These are phyloP conservation scores for Petrocephalus zakoni DNA, from an alignment of 2,113 vertebrate genomes.

Conservation along the genomic window DNA sequence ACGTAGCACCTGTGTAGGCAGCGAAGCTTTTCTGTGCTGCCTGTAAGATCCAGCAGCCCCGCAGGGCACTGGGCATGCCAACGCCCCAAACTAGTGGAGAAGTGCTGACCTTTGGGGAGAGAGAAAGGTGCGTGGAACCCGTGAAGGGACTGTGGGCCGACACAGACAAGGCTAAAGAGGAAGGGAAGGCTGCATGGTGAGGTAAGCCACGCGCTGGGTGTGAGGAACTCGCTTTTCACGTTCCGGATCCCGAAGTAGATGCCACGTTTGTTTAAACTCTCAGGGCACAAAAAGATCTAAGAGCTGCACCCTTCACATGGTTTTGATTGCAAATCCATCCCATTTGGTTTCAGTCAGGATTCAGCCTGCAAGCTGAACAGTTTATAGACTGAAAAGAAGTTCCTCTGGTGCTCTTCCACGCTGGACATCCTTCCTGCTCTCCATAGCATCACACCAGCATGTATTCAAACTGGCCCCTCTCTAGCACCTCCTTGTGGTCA, in stretches of 20 bases:
- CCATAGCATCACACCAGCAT: constrained; percentile 65
- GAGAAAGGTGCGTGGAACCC: neutral
- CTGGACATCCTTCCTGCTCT: neutral
- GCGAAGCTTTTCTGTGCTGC: neutral
- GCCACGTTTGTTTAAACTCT: neutral
- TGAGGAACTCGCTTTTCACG: neutral
- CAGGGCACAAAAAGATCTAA: neutral
- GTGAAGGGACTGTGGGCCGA: neutral
- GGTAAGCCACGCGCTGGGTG: neutral
- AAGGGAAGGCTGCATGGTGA: neutral
- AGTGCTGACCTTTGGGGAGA: too few species aligned
- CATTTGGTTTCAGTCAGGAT: neutral
- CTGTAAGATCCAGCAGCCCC: neutral
- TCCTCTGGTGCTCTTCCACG: neutral
- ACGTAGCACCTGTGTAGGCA: neutral
- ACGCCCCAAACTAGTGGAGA: neutral
- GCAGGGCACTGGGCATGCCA: neutral
- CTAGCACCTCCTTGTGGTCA: constrained; percentile 82
- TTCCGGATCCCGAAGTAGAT: neutral
- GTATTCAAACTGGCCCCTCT: constrained; percentile 86
- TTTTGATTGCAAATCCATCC: neutral
- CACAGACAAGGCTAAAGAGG: neutral
- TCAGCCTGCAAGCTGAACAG: neutral
- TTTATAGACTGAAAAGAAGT: neutral
- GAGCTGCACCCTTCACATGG: neutral